Evolutionary conservation across 1,140 invertebrate species (phyloP).

Genomic region (Branchinecta lindahli): DNA sequence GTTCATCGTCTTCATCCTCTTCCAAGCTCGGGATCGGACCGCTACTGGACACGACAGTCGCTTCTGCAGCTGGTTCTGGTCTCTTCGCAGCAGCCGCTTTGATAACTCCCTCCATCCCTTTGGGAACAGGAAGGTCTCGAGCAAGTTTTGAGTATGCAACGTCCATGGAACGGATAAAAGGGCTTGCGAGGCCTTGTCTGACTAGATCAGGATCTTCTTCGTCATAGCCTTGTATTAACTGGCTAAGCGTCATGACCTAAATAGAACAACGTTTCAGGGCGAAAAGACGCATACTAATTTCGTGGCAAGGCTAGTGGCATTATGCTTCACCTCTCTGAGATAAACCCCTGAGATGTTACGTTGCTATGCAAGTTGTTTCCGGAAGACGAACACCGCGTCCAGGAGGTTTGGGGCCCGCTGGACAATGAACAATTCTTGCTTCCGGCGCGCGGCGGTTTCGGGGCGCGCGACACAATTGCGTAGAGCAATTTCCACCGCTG

Average conservation of each 20-base stretch:
- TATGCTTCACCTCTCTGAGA: too few relatives aligned
- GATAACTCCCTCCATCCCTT: conserved; percentile 31
- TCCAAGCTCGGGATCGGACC: background rate
- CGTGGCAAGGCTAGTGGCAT: too few relatives aligned
- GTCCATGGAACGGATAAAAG: conserved; percentile 90
- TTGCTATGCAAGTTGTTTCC: too few relatives aligned
- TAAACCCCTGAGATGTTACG: too few relatives aligned
- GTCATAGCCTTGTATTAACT: conserved; percentile 42
- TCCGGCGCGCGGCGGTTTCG: too few relatives aligned
- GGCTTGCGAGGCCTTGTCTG: conserved; percentile 50
- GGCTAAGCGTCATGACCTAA: conserved; percentile 45
- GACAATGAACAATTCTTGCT: too few relatives aligned
- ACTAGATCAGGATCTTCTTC: conserved; percentile 72
- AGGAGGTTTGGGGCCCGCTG: too few relatives aligned
- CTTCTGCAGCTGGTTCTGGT: background rate
- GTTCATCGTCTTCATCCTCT: background rate
- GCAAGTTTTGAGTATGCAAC: conserved; percentile 77
- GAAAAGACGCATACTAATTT: too few relatives aligned
- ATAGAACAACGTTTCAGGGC: background rate
- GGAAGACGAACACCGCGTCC: too few relatives aligned
- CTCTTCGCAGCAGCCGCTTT: conserved; percentile 9
- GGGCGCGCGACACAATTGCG: too few relatives aligned
- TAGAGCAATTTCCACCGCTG: too few relatives aligned
- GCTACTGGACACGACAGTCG: background rate
- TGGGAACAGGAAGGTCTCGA: conserved; percentile 52